phyloP scores from a whole-genome alignment of 2,113 vertebrate species.

The Ariopsis seemanni region DNA sequence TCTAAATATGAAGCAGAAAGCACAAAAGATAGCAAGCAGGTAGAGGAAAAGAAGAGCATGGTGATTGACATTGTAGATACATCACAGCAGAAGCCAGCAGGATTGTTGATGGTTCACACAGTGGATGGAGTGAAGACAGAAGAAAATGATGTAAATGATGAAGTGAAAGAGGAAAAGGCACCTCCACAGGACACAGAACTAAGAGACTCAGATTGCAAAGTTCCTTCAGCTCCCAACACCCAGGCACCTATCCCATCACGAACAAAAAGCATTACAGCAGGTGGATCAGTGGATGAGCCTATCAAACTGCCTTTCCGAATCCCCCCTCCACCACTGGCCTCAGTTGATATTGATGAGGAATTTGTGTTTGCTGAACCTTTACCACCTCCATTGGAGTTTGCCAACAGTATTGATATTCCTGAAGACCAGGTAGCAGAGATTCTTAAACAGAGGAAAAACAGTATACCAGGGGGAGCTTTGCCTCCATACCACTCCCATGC shows the following conservation, averaged over 20 bases:
- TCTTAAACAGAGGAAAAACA: conserved; percentile 79
- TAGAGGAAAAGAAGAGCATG: conserved; percentile 83
- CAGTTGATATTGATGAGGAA: conserved; percentile 93
- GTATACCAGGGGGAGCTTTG: conserved; percentile 59
- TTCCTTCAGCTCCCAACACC: conserved; percentile 60
- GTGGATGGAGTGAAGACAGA: conserved; percentile 66
- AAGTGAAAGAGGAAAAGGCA: conserved; percentile 65
- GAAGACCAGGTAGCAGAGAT: conserved; percentile 85
- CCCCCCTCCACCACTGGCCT: conserved; percentile 88
- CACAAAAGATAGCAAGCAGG: conserved; percentile 71
- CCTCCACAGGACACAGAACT: conserved; percentile 66
- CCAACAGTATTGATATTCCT: conserved; percentile 95
- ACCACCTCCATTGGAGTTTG: conserved; percentile 94
- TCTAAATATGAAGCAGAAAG: conserved; percentile 82
- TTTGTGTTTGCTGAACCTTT: conserved; percentile 93
- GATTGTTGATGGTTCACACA: conserved; percentile 93
- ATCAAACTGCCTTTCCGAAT: conserved; percentile 90
- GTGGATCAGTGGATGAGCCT: conserved; percentile 85
- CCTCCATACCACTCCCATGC: conserved; percentile 71
- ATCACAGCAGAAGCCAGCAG: conserved; percentile 83
- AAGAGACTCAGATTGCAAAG: conserved; percentile 69
- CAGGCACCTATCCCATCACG: conserved; percentile 67
- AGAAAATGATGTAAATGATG: conserved; percentile 64
- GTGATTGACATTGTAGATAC: conserved; percentile 79
- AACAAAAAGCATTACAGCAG: conserved; percentile 80